Evolutionary conservation across 2,113 vertebrate genomes (phyloP), one percentile per base, ranked within the genome.

Genomic region (Arenaria interpres): DNA sequence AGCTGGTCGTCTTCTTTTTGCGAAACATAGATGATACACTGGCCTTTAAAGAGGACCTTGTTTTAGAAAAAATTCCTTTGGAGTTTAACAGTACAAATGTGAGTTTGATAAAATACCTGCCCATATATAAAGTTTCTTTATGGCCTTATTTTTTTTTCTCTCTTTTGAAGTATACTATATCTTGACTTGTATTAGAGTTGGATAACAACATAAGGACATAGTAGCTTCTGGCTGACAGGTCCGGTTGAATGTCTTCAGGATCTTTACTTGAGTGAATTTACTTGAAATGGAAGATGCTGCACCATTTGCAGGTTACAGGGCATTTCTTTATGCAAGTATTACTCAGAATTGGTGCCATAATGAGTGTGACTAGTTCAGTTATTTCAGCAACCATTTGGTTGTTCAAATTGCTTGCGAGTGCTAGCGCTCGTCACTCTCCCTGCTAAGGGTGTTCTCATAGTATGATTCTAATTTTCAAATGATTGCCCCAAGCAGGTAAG

Each of bases 351-450:
- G 27, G 12, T 64, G 27, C 54, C 33, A 35, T 33, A 76, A 75
- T n/a, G 25, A 32, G 24, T 12, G 15, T 75, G 77, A 4, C 25
- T 37, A 25, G 18, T 51, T 82, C 25, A 43, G 32, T 60, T 84
- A 21, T 35, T 92, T 79, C 51, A 83, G 14, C 3, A 14, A 35
- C 23, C 21, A 60, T 89, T 53, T 67, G 25, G 12, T 33, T 53
- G 33, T 66, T 88, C 22, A 46, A 12, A 67, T 57, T 64, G 9
- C 24, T 80, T 46, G 80, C 37, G 51, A 63, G 20, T 2, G 2
- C 32, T 51, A 25, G 39, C 33, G 17, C 2, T 63, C 1, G 0
- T 53, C 7, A 4, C 7, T 3, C 12, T 39, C n/a, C 27, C 78
- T 50, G 6, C 27, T 72, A 32, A 57, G 35, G 5, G 6, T 43